phyloP scores from a whole-genome alignment of 1,140 invertebrate genomes.

The Drosophila bocqueti region DNA sequence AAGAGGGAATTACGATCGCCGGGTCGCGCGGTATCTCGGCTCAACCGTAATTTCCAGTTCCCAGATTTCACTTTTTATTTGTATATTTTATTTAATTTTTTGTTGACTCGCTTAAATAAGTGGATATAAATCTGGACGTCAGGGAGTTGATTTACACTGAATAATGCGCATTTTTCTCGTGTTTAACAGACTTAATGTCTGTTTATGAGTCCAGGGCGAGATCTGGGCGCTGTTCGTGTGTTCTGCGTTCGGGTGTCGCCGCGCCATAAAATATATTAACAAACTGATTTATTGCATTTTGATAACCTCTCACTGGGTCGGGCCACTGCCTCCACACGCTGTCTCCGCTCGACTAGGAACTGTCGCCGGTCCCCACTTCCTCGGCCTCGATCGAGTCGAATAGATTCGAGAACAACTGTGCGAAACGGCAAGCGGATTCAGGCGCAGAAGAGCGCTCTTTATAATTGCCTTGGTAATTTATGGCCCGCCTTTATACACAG shows the following conservation, averaged over 20 bases:
- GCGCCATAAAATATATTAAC: conserved; percentile 71
- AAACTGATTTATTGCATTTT: conserved; percentile 81
- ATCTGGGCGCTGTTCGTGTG: conserved; percentile 27
- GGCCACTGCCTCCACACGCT: conserved; percentile 7
- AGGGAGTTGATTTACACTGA: conserved; percentile 72
- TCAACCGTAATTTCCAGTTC: conserved; percentile 60
- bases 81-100: conserved; percentile 30
- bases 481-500: conserved; percentile 48
- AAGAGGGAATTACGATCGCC: conserved; percentile 58
- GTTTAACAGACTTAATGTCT: conserved; percentile 82
- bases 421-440: conserved; percentile 53
- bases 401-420: conserved; percentile 55
- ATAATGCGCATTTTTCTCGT: conserved; percentile 74
- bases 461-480: conserved; percentile 78
- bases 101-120: conserved; percentile 52
- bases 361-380: conserved; percentile 27
- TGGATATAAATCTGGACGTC: conserved; percentile 71
- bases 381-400: conserved; percentile 35
- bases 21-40: conserved; percentile 24
- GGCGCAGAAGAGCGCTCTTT: conserved; percentile 45
- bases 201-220: conserved; percentile 57
- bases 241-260: conserved; percentile 52
- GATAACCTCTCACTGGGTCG: conserved; percentile 68
- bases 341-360: conserved; percentile 22
- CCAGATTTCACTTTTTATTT: conserved; percentile 70